Conservation (phyloP, 2,113 vertebrate genomes). For the Tauraco erythrolophus region DNA sequence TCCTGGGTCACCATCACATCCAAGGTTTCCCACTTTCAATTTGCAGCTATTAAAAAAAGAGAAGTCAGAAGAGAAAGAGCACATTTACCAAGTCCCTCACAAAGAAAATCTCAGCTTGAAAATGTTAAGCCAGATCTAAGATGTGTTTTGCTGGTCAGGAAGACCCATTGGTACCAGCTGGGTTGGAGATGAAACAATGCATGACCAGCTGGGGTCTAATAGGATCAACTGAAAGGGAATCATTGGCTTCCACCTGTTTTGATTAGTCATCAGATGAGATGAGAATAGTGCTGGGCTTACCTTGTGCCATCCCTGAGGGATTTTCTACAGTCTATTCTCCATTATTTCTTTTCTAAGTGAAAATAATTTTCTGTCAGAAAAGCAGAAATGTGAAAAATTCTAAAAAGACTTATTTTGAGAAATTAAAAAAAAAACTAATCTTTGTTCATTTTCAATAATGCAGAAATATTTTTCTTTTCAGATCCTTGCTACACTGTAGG, state of each 20-base stretch:
- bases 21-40: not conserved
- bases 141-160: not conserved
- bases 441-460: not conserved
- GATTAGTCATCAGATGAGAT: not conserved
- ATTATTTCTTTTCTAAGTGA: not conserved
- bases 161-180: not conserved
- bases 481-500: not conserved
- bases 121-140: not conserved
- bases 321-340: not conserved
- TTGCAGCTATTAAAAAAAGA: not conserved
- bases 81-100: not conserved
- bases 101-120: not conserved
- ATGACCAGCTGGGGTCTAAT: not conserved
- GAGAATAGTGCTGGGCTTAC: not conserved
- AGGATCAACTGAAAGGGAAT: not conserved
- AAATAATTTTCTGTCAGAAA: not conserved
- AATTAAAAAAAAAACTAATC: not conserved
- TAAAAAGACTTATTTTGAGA: not conserved
- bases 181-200: not conserved
- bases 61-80: not conserved
- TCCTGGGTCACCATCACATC: not conserved
- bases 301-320: not conserved
- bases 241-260: rapidly evolving
- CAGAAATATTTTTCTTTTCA: not conserved
- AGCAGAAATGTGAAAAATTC: not conserved